A percentile compares a stretch with the other conserved stretches of the same genome.
These are phyloP conservation scores for Melieria crassipennis DNA, from an alignment of 2,888 invertebrate genomes.

Conservation along the genomic window DNA sequence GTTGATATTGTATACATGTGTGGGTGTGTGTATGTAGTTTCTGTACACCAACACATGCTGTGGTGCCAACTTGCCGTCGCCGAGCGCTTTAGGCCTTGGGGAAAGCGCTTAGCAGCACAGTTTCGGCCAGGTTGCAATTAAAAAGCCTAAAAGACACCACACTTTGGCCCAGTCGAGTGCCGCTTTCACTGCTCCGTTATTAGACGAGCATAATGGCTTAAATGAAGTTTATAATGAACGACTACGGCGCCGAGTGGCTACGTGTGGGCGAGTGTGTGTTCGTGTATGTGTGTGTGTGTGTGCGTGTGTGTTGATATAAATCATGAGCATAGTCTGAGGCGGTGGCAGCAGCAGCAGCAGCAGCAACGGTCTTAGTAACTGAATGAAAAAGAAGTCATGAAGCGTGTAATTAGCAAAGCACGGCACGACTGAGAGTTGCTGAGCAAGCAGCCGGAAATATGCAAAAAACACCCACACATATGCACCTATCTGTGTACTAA, in stretches of 20 bases:
- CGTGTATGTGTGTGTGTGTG: background rate
- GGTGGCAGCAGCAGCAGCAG: constrained; percentile 15
- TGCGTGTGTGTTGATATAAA: constrained; percentile 11
- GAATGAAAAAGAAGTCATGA: constrained; percentile 5
- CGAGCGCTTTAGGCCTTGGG: constrained; percentile 31
- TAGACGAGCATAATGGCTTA: constrained; percentile 34
- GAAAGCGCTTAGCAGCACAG: constrained; percentile 9
- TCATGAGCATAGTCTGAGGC: constrained; percentile 4
- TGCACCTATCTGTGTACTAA: background rate
- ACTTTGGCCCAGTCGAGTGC: background rate
- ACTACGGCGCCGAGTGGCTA: constrained; percentile 1
- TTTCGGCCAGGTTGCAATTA: constrained; percentile 26
- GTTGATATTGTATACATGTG: background rate
- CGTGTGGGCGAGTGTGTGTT: background rate
- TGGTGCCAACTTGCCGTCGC: no score
- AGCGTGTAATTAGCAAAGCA: constrained; percentile 16
- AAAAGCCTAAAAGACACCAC: constrained; percentile 11
- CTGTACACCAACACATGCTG: no score
- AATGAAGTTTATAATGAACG: constrained; percentile 36
- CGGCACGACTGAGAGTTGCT: background rate
- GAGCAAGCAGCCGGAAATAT: constrained; percentile 6
- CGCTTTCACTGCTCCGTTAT: constrained; percentile 16
- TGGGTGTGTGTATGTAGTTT: background rate
- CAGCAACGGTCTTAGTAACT: background rate
- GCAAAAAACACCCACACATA: constrained; percentile 7